Percentiles rank a stretch among this genome's conserved stretches.
phyloP scores from a whole-genome alignment of 1,140 invertebrate species.

The Drosophila funebris region DNA sequence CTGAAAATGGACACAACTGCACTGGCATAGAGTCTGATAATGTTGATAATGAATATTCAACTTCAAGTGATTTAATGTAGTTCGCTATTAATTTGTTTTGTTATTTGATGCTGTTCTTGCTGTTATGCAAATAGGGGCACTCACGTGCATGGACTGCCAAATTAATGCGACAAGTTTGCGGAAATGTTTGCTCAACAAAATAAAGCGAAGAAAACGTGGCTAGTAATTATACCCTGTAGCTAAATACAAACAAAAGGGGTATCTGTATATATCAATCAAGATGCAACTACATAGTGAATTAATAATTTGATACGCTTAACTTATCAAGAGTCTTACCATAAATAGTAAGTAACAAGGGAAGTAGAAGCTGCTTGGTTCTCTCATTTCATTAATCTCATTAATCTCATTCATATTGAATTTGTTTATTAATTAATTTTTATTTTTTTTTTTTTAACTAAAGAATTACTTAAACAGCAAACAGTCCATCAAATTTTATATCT shows the following conservation, averaged over 20 bases:
- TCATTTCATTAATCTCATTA: neutral
- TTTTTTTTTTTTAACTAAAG: slow-evolving; percentile 49
- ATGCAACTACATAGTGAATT: too few species aligned
- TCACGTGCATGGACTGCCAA: slow-evolving; percentile 62
- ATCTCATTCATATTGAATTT: slow-evolving; percentile 26
- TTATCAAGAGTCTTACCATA: too few species aligned
- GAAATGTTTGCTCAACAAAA: slow-evolving; percentile 41
- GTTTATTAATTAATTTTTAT: slow-evolving; percentile 53
- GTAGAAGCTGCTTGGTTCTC: too few species aligned
- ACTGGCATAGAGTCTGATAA: neutral
- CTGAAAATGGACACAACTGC: too few species aligned
- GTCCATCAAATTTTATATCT: slow-evolving; percentile 37
- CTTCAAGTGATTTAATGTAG: neutral
- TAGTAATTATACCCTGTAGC: slow-evolving; percentile 3
- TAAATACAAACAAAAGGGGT: neutral
- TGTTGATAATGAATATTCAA: neutral
- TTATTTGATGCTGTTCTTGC: neutral
- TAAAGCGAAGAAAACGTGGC: neutral
- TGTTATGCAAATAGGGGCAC: slow-evolving; percentile 54
- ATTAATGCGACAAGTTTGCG: slow-evolving; percentile 48
- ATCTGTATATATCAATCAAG: too few species aligned
- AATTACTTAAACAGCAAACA: slow-evolving; percentile 62
- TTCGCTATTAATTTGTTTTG: neutral
- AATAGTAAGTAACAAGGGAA: too few species aligned
- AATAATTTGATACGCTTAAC: too few species aligned